Evolutionary conservation across 2,888 invertebrate species (phyloP).

Genomic region (Seladonia tumulorum): DNA sequence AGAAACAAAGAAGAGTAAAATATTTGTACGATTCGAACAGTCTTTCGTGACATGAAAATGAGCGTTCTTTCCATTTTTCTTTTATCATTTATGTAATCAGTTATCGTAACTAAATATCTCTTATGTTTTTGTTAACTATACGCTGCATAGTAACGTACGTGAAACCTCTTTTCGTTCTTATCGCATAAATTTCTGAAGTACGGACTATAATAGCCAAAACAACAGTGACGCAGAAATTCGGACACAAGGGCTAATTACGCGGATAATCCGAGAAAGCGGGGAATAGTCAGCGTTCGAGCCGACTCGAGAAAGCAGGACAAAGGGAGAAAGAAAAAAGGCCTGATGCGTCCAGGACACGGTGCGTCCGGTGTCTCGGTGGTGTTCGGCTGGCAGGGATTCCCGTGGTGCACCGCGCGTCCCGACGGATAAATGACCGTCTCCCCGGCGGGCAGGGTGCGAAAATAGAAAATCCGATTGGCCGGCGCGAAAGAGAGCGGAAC

Average conservation of each 20-base stretch:
- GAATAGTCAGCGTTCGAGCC: neutral
- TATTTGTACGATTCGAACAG: no score
- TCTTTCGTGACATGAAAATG: no score
- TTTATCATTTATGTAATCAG: no score
- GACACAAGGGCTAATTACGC: neutral
- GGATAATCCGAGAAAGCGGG: neutral
- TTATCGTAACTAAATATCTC: no score
- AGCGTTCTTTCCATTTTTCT: no score
- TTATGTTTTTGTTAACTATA: no score
- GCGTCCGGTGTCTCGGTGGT: neutral
- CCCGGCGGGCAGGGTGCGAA: slow-evolving; percentile 64
- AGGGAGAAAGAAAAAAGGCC: neutral
- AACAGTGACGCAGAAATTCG: neutral
- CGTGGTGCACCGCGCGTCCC: slow-evolving; percentile 11
- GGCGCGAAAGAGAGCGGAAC: slow-evolving; percentile 74
- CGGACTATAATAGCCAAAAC: no score
- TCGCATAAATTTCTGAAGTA: no score
- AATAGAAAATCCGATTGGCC: slow-evolving; percentile 79
- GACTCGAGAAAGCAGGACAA: neutral
- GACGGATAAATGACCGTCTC: slow-evolving; percentile 45
- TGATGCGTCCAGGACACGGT: neutral
- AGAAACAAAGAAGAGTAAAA: no score
- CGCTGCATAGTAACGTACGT: no score
- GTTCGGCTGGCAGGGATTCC: neutral
- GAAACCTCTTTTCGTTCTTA: no score